These are phyloP conservation scores for Molossus molossus DNA, from an alignment of 2,797 vertebrate species.

Conservation along the genomic window DNA sequence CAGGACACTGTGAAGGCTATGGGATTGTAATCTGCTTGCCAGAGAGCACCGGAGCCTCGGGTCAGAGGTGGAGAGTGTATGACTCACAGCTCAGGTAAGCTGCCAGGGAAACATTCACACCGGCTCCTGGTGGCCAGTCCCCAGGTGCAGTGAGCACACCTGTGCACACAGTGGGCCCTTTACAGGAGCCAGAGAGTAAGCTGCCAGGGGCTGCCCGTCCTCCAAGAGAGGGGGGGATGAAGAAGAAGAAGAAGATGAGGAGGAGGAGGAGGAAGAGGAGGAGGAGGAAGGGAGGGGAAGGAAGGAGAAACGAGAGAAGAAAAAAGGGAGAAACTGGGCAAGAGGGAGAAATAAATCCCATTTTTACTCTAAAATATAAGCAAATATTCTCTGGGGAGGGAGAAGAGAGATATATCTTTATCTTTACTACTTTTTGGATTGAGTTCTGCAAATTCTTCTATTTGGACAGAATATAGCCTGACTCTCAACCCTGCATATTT, in stretches of 20 bases:
- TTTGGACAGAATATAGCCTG: neutral
- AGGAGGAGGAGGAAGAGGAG: too few relatives aligned
- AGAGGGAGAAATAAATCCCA: neutral
- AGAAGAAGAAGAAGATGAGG: too few relatives aligned
- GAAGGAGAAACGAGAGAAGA: too few relatives aligned
- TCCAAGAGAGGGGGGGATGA: too few relatives aligned
- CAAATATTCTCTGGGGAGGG: neutral
- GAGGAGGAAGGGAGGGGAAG: neutral
- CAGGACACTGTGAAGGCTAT: neutral
- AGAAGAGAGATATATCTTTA: neutral
- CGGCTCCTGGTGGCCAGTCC: neutral
- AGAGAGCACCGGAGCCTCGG: neutral
- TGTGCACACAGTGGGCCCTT: fast-evolving
- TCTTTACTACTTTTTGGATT: too few relatives aligned
- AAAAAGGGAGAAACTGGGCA: too few relatives aligned
- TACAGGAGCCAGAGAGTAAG: neutral
- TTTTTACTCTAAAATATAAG: neutral
- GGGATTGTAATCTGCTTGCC: neutral
- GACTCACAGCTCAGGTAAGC: neutral
- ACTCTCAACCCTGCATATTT: neutral
- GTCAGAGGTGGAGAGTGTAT: neutral
- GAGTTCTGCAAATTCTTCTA: conserved; percentile 1
- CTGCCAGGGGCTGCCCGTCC: neutral
- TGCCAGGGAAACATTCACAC: fast-evolving
- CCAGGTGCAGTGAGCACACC: neutral